Conservation (phyloP, 2,113 vertebrate species). For the Melanotaenia duboulayi region DNA sequence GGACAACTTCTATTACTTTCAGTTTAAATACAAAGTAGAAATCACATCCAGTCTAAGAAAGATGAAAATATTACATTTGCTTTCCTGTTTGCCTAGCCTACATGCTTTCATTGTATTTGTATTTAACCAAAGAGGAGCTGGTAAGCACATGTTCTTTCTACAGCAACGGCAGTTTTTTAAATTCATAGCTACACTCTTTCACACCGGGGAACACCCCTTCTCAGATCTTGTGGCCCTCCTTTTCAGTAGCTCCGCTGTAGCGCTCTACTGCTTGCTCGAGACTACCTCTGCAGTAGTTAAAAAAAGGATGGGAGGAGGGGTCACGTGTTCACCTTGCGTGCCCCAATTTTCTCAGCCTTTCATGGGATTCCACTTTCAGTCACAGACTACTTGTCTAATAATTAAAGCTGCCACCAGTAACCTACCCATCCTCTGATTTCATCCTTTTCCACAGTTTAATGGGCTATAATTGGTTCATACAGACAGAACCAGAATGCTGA, state of each 20-base stretch:
- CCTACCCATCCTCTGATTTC: slow-evolving; percentile 28
- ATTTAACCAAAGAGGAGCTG: slow-evolving; percentile 9
- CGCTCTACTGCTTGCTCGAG: slow-evolving; percentile 13
- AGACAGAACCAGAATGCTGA: slow-evolving; percentile 60
- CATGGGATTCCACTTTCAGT: slow-evolving; percentile 27
- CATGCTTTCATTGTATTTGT: background rate
- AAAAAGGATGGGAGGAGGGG: background rate
- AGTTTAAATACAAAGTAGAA: background rate
- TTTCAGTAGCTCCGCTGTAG: slow-evolving; percentile 33
- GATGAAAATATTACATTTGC: background rate
- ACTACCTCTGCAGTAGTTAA: slow-evolving; percentile 3
- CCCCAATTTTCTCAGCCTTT: slow-evolving; percentile 20
- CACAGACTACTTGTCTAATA: slow-evolving; percentile 39
- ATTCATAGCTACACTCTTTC: slow-evolving; percentile 38
- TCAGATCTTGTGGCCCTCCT: slow-evolving; percentile 23
- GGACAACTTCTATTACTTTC: background rate
- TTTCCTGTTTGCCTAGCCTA: background rate
- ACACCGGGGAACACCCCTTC: slow-evolving; percentile 30
- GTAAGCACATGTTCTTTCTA: slow-evolving; percentile 21
- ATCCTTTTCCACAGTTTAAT: slow-evolving; percentile 62
- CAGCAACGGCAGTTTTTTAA: slow-evolving; percentile 20
- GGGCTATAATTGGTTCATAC: slow-evolving; percentile 70
- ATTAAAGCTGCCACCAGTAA: slow-evolving; percentile 50
- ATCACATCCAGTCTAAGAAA: background rate
- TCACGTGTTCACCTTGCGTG: slow-evolving; percentile 33